These are phyloP conservation scores for Pachyrhynchus sulphureomaculatus DNA, from an alignment of 1,140 invertebrate genomes.

Conservation along the genomic window DNA sequence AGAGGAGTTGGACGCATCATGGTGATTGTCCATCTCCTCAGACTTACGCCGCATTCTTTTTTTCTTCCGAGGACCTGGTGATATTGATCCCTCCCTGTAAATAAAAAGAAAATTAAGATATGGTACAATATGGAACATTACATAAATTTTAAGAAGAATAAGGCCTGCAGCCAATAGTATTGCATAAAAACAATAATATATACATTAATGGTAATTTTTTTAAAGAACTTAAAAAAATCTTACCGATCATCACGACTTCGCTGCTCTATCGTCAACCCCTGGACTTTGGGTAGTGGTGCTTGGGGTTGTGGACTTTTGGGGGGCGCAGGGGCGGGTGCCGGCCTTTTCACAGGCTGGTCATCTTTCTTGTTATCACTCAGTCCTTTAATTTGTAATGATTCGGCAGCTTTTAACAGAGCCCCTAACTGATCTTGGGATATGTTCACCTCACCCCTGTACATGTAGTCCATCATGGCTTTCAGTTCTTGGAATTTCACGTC, in stretches of 20 bases:
- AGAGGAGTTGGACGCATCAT: conserved; percentile 59
- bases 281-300: conserved; percentile 47
- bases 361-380: conserved; percentile 77
- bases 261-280: conserved; percentile 56
- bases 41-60: conserved; percentile 61
- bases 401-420: conserved; percentile 84
- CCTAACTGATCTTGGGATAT: conserved; percentile 89
- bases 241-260: conserved; percentile 46
- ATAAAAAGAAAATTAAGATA: neutral
- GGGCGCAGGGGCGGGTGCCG: conserved; percentile 49
- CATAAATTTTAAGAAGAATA: too few species aligned
- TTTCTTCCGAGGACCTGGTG: conserved; percentile 67
- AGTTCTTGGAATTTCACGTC: conserved; percentile 90
- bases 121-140: too few species aligned
- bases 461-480: conserved; percentile 90
- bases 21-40: conserved; percentile 53
- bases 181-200: too few species aligned
- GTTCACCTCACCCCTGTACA: conserved; percentile 93
- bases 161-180: too few species aligned
- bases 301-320: conserved; percentile 42
- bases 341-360: conserved; percentile 43
- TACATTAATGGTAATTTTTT: too few species aligned
- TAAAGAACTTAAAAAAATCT: conserved; percentile 31
- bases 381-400: conserved; percentile 89
- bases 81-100: conserved; percentile 68